Evolutionary conservation across 1,140 invertebrate species (phyloP), one percentile per base, ranked within the genome.

Genomic region (Maniola jurtina): DNA sequence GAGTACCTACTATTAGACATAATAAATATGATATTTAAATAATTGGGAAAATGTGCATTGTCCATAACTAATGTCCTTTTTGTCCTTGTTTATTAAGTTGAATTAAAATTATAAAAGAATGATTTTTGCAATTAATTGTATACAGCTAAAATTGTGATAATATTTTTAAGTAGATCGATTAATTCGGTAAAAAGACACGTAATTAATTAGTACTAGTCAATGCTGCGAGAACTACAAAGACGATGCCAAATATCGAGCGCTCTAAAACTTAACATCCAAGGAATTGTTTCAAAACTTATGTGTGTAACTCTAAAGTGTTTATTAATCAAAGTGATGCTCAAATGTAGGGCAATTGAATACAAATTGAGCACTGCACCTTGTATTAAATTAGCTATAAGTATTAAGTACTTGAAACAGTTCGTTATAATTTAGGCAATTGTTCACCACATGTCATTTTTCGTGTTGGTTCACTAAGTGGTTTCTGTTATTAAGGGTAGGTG

Each of bases 211-310:
- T 68, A 68, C 83, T 86, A 84, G 82, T 87, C 79, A 81, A 67
- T 60, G 61, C 62, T 76, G 74, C 69, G 45, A 75, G 70, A 54
- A 64, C 33, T 65, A 79, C 64, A 66, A 68, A 72, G 70, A 69
- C 50, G 82, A 83, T 88, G 81, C 84, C 86, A 84, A 84, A 81
- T 71, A 58, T 70, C 74, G 38, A 48, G 80, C 80, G 80, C 81
- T 84, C 59, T 79, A 83, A 81, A 70, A 65, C 50, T 56, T 36
- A 64, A 15, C 52, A 69, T 66, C 63, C 62, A 66, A 71, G 58
- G 67, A 69, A 69, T 68, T 64, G 66, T 56, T 78, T 73, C 71
- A 74, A 77, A 55, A 56, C 25, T 72, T 66, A 54, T 48, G 15
- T 45, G 50, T 33, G 10, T 60, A 54, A 45, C 45, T 15, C 50